Conservation (phyloP, 37 sponge, comb jelly and placozoan genomes). For the Spongia lamella region DNA sequence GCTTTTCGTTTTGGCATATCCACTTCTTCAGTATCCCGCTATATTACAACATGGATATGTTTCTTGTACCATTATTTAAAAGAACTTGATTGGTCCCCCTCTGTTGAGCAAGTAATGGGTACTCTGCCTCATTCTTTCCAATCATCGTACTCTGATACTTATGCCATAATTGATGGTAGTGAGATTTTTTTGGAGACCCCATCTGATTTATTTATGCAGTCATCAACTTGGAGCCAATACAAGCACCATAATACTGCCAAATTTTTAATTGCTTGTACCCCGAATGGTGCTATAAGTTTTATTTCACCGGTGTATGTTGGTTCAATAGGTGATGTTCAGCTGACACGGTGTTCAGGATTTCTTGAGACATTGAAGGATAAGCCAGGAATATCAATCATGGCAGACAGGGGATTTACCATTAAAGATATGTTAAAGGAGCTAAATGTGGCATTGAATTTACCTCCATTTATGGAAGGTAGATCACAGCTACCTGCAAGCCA, state of each 20-base stretch:
- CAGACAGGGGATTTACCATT: slow-evolving; percentile 71
- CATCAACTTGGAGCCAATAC: slow-evolving; percentile 36
- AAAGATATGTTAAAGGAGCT: slow-evolving; percentile 48
- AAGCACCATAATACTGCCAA: slow-evolving; percentile 47
- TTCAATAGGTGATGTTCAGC: slow-evolving; percentile 41
- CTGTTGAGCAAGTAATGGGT: slow-evolving; percentile 15
- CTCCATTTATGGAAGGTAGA: slow-evolving; percentile 59
- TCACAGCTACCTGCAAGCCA: slow-evolving; percentile 50
- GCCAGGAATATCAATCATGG: slow-evolving; percentile 54
- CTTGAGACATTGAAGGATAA: slow-evolving; percentile 27
- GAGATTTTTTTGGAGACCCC: slow-evolving; percentile 32
- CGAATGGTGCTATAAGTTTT: slow-evolving; percentile 34
- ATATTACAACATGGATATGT: slow-evolving; percentile 12
- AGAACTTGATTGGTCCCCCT: slow-evolving; percentile 16
- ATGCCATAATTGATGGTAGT: slow-evolving; percentile 35
- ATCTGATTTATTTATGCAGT: slow-evolving; percentile 41
- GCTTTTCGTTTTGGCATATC: slow-evolving; percentile 28
- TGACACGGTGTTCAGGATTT: slow-evolving; percentile 25
- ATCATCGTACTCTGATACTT: slow-evolving; percentile 1
- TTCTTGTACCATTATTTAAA: slow-evolving; percentile 20
- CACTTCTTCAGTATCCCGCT: neutral
- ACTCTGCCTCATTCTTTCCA: slow-evolving; percentile 12
- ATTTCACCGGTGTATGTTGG: slow-evolving; percentile 38
- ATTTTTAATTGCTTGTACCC: slow-evolving; percentile 34
- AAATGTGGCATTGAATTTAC: slow-evolving; percentile 50